These are phyloP conservation scores for Hippolais icterina DNA, from an alignment of 2,113 vertebrate genomes.

Conservation along the genomic window DNA sequence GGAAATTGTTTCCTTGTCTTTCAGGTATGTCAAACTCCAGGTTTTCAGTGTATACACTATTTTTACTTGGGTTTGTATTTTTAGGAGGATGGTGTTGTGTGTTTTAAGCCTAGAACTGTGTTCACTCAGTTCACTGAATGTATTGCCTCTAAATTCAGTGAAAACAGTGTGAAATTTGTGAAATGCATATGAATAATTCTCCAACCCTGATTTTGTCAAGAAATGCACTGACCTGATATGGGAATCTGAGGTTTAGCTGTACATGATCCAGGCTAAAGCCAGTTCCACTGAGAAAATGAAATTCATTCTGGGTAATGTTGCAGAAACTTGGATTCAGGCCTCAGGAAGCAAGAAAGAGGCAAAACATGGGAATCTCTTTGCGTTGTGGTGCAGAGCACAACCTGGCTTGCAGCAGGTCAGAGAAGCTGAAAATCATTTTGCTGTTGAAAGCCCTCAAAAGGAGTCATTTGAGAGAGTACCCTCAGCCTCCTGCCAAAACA, in stretches of 20 bases:
- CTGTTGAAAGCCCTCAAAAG: not conserved
- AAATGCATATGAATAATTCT: not conserved
- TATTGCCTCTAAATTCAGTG: not conserved
- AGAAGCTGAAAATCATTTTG: not conserved
- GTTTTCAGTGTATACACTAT: not conserved
- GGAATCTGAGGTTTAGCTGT: not conserved
- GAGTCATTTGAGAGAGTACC: not conserved
- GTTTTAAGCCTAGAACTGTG: not conserved
- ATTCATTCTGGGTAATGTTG: not conserved
- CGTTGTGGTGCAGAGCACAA: not conserved
- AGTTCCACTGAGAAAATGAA: not conserved
- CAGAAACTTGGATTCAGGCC: conserved; percentile 1
- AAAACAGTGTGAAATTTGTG: not conserved
- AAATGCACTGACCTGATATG: not conserved
- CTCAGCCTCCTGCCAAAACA: not conserved
- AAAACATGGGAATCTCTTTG: not conserved
- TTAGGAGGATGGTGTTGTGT: fast-evolving
- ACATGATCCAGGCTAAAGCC: not conserved
- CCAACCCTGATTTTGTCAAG: not conserved
- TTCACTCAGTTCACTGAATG: not conserved
- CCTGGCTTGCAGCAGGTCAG: not conserved
- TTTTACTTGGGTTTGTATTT: not conserved
- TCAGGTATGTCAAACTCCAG: not conserved
- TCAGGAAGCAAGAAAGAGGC: not conserved
- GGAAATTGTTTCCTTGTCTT: not conserved